A percentile compares a stretch with the other conserved stretches of the same genome.
Evolutionary conservation across 2,888 invertebrate genomes (phyloP).

Genomic region (Odontomyia ornata): DNA sequence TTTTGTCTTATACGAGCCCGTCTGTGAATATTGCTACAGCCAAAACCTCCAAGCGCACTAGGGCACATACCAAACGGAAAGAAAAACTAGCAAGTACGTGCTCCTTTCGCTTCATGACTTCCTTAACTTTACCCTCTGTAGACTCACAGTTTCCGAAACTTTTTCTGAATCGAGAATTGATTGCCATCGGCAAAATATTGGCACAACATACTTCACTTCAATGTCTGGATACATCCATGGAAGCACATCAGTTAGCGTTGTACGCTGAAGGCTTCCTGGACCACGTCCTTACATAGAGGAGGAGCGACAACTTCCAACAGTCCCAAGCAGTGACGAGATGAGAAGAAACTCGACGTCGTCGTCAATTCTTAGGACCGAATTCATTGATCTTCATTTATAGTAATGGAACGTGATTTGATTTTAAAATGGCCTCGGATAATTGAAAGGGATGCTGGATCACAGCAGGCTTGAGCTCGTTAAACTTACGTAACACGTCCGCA

Average conservation of each 20-base stretch:
- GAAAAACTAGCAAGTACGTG: neutral
- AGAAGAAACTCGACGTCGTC: conserved; percentile 2
- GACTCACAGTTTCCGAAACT: neutral
- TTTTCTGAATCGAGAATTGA: conserved; percentile 27
- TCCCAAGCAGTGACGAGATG: neutral
- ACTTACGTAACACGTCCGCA: conserved; percentile 23
- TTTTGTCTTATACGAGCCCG: neutral
- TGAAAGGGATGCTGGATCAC: conserved; percentile 31
- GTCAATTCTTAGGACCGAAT: conserved; percentile 39
- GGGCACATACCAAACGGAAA: neutral
- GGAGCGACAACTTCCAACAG: conserved; percentile 20
- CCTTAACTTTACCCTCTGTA: neutral
- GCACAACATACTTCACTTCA: conserved; percentile 21
- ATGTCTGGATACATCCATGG: neutral
- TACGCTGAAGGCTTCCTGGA: neutral
- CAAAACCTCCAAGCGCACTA: neutral
- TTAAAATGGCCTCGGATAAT: conserved; percentile 40
- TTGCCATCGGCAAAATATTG: conserved; percentile 28
- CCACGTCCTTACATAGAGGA: neutral
- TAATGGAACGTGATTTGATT: conserved; percentile 51
- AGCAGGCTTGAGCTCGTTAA: conserved; percentile 19
- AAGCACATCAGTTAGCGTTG: neutral
- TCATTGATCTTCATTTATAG: conserved; percentile 51
- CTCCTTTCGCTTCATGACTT: neutral
- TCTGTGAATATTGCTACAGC: neutral